Evolutionary conservation across 1,140 invertebrate species (phyloP).

Genomic region (Vanessa tameamea): DNA sequence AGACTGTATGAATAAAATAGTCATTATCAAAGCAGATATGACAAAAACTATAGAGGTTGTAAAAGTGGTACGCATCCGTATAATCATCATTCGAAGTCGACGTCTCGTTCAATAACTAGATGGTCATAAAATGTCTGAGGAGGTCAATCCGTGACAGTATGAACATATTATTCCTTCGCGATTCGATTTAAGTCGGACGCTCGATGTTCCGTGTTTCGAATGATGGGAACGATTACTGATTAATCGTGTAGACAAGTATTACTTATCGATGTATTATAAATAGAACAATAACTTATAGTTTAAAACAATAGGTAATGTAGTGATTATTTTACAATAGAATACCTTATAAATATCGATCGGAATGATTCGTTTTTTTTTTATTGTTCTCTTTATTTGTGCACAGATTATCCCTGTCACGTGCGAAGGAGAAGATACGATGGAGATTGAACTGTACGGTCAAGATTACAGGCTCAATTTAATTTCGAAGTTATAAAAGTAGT

Average conservation of each 20-base stretch:
- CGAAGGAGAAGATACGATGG: no score
- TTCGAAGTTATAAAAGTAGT: no score
- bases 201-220: conserved; percentile 33
- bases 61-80: conserved; percentile 17
- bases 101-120: conserved; percentile 34
- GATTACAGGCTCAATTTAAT: no score
- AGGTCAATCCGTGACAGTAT: conserved; percentile 45
- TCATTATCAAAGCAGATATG: neutral
- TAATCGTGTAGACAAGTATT: conserved; percentile 7
- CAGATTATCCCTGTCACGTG: no score
- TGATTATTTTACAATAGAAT: no score
- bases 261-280: neutral
- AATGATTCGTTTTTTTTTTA: no score
- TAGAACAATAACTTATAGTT: no score
- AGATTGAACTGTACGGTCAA: no score
- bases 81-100: conserved; percentile 26
- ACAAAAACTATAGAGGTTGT: conserved; percentile 14
- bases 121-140: conserved; percentile 30
- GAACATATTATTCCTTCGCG: conserved; percentile 43
- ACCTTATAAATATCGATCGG: no score
- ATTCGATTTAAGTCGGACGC: conserved; percentile 38
- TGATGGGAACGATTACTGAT: conserved; percentile 14
- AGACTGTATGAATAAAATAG: neutral
- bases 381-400: no score
- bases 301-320: no score